These are phyloP conservation scores for Lacerta agilis DNA, from an alignment of 2,797 vertebrate genomes.

Conservation along the genomic window DNA sequence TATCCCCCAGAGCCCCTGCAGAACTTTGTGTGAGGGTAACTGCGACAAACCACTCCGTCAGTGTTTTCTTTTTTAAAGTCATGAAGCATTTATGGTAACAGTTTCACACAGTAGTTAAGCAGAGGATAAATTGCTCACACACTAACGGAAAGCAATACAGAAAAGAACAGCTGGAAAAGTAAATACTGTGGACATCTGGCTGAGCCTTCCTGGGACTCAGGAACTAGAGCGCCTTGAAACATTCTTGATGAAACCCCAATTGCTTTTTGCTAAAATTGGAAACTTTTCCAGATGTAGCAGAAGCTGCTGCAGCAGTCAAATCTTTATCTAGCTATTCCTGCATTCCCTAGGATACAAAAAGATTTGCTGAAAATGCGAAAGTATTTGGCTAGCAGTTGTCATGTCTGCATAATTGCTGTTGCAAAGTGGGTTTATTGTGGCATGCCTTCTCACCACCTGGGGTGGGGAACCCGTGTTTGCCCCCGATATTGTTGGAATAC, in stretches of 20 bases:
- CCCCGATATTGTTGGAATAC: background rate
- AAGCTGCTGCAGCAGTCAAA: constrained; percentile 4
- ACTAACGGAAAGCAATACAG: background rate
- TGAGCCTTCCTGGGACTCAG: constrained; percentile 22
- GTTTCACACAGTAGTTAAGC: background rate
- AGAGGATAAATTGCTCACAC: background rate
- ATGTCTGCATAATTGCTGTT: constrained; percentile 13
- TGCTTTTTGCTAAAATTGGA: constrained; percentile 20
- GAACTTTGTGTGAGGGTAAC: background rate
- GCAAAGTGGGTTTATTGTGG: background rate
- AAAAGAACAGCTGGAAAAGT: constrained; percentile 19
- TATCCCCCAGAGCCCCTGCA: background rate
- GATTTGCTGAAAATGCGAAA: constrained; percentile 27
- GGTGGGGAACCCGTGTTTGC: background rate
- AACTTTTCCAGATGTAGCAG: constrained; percentile 22
- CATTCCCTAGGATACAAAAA: constrained; percentile 23
- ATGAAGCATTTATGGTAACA: background rate
- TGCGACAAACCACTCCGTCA: background rate
- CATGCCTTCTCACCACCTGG: background rate
- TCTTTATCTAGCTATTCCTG: background rate
- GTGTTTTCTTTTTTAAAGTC: constrained; percentile 6
- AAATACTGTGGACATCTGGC: constrained; percentile 4
- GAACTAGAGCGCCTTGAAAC: constrained; percentile 24
- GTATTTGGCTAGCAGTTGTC: background rate
- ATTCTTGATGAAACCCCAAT: background rate